Conservation (phyloP, 2,888 invertebrate genomes). For the Drosophila kambysellisi region DNA sequence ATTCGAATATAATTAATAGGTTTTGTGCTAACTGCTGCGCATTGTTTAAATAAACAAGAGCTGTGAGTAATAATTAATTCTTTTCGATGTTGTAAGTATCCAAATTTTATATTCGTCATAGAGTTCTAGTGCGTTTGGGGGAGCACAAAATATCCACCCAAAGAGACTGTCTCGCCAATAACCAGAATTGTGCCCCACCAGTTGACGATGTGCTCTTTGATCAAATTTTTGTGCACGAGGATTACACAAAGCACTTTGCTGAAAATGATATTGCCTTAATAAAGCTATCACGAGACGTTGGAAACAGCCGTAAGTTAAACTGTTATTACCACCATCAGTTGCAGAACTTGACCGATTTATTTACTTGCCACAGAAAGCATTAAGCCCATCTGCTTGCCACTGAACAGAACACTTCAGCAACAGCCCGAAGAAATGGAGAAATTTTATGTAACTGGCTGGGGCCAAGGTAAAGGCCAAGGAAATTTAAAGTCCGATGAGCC, state of each 20-base stretch:
- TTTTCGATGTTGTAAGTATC: too few species aligned
- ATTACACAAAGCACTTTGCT: rapidly evolving
- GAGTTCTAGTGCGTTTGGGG: conserved; percentile 28
- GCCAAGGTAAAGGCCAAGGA: conserved; percentile 3
- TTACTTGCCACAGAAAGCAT: conserved; percentile 11
- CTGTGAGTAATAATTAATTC: conserved; percentile 27
- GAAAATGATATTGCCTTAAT: conserved; percentile 46
- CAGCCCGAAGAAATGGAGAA: rapidly evolving
- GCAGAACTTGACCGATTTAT: background rate
- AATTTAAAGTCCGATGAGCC: background rate
- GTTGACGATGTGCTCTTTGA: conserved; percentile 23
- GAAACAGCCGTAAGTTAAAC: conserved; percentile 1
- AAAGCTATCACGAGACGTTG: conserved; percentile 6
- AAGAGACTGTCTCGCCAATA: background rate
- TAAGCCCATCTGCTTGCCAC: conserved; percentile 38
- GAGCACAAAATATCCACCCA: conserved; percentile 7
- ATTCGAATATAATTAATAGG: conserved; percentile 10
- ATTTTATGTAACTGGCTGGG: conserved; percentile 38
- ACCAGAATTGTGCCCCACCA: conserved; percentile 23
- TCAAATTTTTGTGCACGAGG: conserved; percentile 10
- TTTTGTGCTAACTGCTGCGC: conserved; percentile 47
- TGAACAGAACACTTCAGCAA: conserved; percentile 23
- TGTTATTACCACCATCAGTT: background rate
- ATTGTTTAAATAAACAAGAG: conserved; percentile 13
- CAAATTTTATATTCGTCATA: background rate